Percentiles rank a stretch among this genome's conserved stretches.
Conservation (phyloP, 2,888 invertebrate genomes). For the Zaprionus lineosus region DNA sequence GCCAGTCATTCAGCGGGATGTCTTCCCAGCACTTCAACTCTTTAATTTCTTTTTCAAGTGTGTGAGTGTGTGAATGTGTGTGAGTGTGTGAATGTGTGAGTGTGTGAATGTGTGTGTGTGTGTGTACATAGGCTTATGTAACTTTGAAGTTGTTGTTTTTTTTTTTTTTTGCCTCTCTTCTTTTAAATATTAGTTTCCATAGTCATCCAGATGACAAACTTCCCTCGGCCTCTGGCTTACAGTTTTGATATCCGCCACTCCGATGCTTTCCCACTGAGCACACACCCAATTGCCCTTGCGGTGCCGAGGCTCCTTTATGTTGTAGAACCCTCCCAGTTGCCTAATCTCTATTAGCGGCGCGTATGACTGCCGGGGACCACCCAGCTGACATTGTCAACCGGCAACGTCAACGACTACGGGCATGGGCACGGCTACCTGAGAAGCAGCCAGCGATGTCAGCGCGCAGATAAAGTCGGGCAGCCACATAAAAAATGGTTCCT, state of each 20-base stretch:
- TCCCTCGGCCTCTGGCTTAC: neutral
- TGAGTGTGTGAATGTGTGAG: too few relatives aligned
- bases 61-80: too few relatives aligned
- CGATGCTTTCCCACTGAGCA: too few relatives aligned
- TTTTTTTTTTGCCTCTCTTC: too few relatives aligned
- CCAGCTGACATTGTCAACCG: constrained; percentile 66
- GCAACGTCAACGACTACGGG: constrained; percentile 20
- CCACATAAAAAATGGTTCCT: constrained; percentile 44
- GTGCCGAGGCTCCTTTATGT: constrained; percentile 5
- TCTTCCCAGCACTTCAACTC: too few relatives aligned
- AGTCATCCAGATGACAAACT: neutral
- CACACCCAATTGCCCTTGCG: constrained; percentile 28
- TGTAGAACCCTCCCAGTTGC: constrained; percentile 14
- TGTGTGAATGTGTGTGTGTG: too few relatives aligned
- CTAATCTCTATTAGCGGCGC: constrained; percentile 67
- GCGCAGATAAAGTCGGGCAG: constrained; percentile 59
- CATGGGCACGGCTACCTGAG: constrained; percentile 40
- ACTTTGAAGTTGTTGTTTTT: neutral
- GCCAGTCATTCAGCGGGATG: too few relatives aligned
- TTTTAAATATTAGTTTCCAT: constrained; percentile 15
- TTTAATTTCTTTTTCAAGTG: too few relatives aligned
- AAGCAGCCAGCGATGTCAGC: constrained; percentile 61
- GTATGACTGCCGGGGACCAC: constrained; percentile 61
- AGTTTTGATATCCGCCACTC: too few relatives aligned
- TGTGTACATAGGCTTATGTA: too few relatives aligned